These are phyloP conservation scores for Phortica variegata DNA, from an alignment of 1,140 invertebrate genomes.

Conservation along the genomic window DNA sequence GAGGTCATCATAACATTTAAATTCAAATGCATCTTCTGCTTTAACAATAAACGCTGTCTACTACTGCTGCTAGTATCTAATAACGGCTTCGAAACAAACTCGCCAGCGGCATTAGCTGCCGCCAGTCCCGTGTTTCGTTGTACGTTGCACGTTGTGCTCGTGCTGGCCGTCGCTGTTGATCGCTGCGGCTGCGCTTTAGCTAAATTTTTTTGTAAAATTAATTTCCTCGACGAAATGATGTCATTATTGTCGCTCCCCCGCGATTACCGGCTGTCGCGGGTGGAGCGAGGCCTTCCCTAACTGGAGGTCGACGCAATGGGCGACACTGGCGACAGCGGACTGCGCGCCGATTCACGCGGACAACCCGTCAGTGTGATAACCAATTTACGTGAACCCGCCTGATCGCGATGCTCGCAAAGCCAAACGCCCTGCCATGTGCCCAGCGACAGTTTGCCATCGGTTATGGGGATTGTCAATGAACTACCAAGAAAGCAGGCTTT, in stretches of 20 bases:
- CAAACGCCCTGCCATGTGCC: constrained; percentile 98
- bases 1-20: constrained; percentile 50
- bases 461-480: constrained; percentile 92
- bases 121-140: constrained; percentile 20
- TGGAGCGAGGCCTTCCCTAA: constrained; percentile 68
- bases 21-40: constrained; percentile 52
- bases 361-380: constrained; percentile 89
- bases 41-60: constrained; percentile 38
- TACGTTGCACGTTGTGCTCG: constrained; percentile 33
- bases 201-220: constrained; percentile 57
- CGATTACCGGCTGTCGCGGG: constrained; percentile 58
- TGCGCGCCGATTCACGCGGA: constrained; percentile 77
- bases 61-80: constrained; percentile 32
- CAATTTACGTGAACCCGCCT: constrained; percentile 88
- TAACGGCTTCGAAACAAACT: too few species aligned
- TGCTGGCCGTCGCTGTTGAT: constrained; percentile 44
- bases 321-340: constrained; percentile 78
- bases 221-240: constrained; percentile 58
- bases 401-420: constrained; percentile 96
- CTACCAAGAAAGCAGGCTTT: constrained; percentile 96
- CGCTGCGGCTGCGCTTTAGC: constrained; percentile 49
- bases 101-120: too few species aligned
- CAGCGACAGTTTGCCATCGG: constrained; percentile 89
- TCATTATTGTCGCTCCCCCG: constrained; percentile 58
- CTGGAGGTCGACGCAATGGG: constrained; percentile 86